Percentiles rank a stretch among this genome's conserved stretches.
phyloP scores from a whole-genome alignment of 2,113 vertebrate genomes.

The Gambusia affinis region DNA sequence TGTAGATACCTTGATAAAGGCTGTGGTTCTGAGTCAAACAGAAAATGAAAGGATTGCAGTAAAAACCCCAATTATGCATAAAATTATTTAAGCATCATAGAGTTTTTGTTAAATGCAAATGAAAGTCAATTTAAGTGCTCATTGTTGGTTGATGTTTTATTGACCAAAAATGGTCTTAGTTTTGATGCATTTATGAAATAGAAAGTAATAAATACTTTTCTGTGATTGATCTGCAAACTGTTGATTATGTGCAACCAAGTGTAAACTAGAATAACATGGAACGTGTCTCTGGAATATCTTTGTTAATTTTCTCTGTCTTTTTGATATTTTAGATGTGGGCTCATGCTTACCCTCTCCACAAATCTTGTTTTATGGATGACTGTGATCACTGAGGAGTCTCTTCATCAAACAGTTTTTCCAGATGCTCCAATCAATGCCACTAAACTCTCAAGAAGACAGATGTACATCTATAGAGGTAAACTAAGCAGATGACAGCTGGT shows the following conservation, averaged over 20 bases:
- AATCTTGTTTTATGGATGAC: slow-evolving; percentile 94
- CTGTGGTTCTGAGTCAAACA: too few relatives aligned
- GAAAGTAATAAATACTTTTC: background rate
- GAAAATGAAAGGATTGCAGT: too few relatives aligned
- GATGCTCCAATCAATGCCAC: slow-evolving; percentile 9
- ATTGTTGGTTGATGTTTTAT: too few relatives aligned
- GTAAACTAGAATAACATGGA: too few relatives aligned
- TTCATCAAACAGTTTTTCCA: slow-evolving; percentile 84
- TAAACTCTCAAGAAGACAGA: background rate
- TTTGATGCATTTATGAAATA: background rate
- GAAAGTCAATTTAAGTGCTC: too few relatives aligned
- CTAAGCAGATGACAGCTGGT: background rate
- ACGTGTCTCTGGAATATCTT: too few relatives aligned
- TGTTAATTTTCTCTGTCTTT: background rate
- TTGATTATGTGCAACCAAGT: too few relatives aligned
- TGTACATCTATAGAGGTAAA: slow-evolving; percentile 53
- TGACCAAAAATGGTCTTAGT: background rate
- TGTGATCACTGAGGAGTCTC: slow-evolving; percentile 89
- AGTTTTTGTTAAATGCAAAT: too few relatives aligned
- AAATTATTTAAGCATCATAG: too few relatives aligned
- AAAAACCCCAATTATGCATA: too few relatives aligned
- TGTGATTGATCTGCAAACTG: too few relatives aligned
- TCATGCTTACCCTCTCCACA: slow-evolving; percentile 92
- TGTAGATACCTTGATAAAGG: too few relatives aligned
- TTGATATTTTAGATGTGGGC: slow-evolving; percentile 82